Base-by-base conservation (phyloP, 2,113 vertebrate genomes). In the Etheostoma cragini region DNA sequence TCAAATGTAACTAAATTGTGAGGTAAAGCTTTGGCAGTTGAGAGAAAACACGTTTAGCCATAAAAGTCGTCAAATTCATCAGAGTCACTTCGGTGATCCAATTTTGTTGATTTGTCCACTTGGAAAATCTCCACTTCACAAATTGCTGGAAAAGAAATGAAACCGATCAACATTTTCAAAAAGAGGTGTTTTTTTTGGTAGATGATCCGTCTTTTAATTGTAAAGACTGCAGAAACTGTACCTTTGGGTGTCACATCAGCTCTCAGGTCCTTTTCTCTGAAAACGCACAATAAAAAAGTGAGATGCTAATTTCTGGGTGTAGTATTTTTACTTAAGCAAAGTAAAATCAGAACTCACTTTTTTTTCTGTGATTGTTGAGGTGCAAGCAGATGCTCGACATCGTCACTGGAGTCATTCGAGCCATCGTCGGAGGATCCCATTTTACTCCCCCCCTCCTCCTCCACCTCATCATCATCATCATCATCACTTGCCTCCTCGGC, bases 21-120 rank as follows among this genome's bases (percentile, higher is more conserved):
- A 56, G 26, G 15, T 16, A 61, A 0, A 21, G 30, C 8, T 57
- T 68, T 11, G 22, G 38, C 13, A 38, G 46, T 4, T n/a, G 2
- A 49, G 16, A 33, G 4, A 1, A 42, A 24, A 53, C 3, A n/a
- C 15, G 19, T 82, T 94, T 49, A 94, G 78, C 93, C 91, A 63
- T 94, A 95, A 77, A 96, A 96, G 77, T 94, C 58, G 77, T 95
- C 93, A 82, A 91, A 94, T 77, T 94, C 93, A 60, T 94, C 93
- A 10, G 93, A 90, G 76, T 93, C 88, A 5, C 63, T 83, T 3
- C n/a, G 75, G 0, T 76, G 50, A 3, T 85, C 70, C 0, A 45
- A 49, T 49, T 69, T 56, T 10, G 58, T 22, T 0, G 69, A 60
- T 66, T 26, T 60, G 46, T 83, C 22, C 49, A 78, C 90, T 64